Percentiles rank a stretch among this genome's conserved stretches.
Conservation (phyloP, 2,888 invertebrate genomes). For the Lasioglossum malachurum region DNA sequence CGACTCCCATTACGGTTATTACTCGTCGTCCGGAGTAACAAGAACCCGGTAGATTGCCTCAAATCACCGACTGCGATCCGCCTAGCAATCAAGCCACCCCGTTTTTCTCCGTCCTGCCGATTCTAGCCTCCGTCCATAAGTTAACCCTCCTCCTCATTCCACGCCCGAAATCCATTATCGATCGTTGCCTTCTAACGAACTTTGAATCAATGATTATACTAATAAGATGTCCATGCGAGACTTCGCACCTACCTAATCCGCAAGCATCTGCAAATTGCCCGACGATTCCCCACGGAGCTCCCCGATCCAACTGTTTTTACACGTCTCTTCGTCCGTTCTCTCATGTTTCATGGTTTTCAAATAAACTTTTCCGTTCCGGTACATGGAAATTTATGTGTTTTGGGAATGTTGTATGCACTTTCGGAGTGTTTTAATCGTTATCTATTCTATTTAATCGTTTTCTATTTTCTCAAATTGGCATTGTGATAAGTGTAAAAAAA, state of each 20-base stretch:
- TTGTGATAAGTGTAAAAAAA: too few species aligned
- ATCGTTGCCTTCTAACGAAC: constrained; percentile 77
- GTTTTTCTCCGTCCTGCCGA: constrained; percentile 72
- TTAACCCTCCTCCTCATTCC: constrained; percentile 35
- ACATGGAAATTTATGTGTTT: too few species aligned
- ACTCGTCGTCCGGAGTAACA: constrained; percentile 82
- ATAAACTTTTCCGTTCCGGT: background rate
- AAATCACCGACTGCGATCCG: constrained; percentile 82
- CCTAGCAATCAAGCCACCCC: constrained; percentile 80
- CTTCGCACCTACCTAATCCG: constrained; percentile 44
- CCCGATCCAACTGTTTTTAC: background rate
- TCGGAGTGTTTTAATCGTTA: too few species aligned
- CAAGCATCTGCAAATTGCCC: constrained; percentile 42
- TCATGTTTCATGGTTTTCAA: background rate
- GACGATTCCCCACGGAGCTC: background rate
- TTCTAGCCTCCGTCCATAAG: constrained; percentile 69
- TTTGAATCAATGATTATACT: constrained; percentile 80
- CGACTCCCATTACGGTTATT: constrained; percentile 82
- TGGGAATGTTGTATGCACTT: too few species aligned
- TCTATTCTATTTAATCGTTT: too few species aligned
- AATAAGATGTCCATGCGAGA: constrained; percentile 73
- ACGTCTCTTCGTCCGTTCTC: background rate
- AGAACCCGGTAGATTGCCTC: constrained; percentile 82
- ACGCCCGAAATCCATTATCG: constrained; percentile 76
- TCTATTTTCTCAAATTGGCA: too few species aligned